These are phyloP conservation scores for Girardia tigrina DNA, from an alignment of 2,888 invertebrate genomes.

Conservation along the genomic window DNA sequence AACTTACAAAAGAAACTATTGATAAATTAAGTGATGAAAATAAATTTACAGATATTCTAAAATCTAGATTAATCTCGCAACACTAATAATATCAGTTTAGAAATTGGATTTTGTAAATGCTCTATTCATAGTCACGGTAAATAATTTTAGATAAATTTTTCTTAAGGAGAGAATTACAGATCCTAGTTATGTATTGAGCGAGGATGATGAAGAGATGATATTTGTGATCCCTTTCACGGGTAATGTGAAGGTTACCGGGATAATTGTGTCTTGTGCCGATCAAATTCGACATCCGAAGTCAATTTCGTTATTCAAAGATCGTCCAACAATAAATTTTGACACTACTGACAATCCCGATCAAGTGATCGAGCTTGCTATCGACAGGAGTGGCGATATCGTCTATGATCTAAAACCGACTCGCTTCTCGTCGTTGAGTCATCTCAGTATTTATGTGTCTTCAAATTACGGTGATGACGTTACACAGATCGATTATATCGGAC, in stretches of 20 bases:
- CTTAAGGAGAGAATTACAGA: background rate
- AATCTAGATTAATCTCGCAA: no score
- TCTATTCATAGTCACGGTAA: no score
- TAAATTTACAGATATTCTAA: no score
- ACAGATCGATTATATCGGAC: slow-evolving; percentile 77
- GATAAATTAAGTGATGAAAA: no score
- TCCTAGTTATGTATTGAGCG: slow-evolving; percentile 70
- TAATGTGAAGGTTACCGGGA: slow-evolving; percentile 80
- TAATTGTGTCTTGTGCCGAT: slow-evolving; percentile 77
- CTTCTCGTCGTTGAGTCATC: slow-evolving; percentile 55
- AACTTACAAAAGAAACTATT: no score
- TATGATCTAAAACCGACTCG: slow-evolving; percentile 61
- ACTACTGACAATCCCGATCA: slow-evolving; percentile 67
- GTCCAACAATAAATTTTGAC: slow-evolving; percentile 84
- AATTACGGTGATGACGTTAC: slow-evolving; percentile 61
- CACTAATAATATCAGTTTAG: no score
- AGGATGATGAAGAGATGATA: slow-evolving; percentile 81
- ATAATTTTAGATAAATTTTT: no score
- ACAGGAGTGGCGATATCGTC: slow-evolving; percentile 66
- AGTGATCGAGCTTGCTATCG: slow-evolving; percentile 70
- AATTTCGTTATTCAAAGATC: slow-evolving; percentile 68
- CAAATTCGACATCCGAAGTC: slow-evolving; percentile 69
- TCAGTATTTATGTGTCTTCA: slow-evolving; percentile 73
- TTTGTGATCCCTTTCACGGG: slow-evolving; percentile 95
- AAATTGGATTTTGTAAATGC: no score